Percentiles rank a stretch among this genome's conserved stretches.
Evolutionary conservation across 2,113 vertebrate species (phyloP).

Genomic region (Ia io): DNA sequence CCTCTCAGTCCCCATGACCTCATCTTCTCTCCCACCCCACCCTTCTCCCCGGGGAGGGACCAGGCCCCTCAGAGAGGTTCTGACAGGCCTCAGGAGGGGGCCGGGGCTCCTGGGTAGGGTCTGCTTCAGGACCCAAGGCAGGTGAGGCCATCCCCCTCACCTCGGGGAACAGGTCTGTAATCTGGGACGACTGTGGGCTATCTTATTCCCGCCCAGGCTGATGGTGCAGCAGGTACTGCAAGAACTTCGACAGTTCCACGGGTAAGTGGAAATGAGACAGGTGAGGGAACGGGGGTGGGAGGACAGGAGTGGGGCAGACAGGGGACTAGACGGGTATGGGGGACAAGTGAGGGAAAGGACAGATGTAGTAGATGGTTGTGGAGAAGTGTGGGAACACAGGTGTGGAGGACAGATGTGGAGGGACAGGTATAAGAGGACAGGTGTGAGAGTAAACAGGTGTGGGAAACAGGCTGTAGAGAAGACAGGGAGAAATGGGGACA

Average conservation of each 20-base stretch:
- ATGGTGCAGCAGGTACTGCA: slow-evolving; percentile 96
- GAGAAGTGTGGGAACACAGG: not conserved
- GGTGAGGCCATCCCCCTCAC: rapidly evolving
- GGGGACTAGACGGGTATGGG: not conserved
- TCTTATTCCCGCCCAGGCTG: slow-evolving; percentile 82
- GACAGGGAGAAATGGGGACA: not conserved
- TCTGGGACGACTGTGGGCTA: not conserved
- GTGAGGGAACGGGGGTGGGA: not conserved
- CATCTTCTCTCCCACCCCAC: not conserved
- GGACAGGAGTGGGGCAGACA: not conserved
- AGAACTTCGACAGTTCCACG: slow-evolving; percentile 94
- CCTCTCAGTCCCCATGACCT: not conserved
- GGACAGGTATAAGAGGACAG: not conserved
- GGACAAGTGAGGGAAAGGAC: too few species aligned
- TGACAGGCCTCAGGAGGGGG: rapidly evolving
- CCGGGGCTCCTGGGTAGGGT: not conserved
- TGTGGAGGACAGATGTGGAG: not conserved
- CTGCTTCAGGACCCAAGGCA: rapidly evolving
- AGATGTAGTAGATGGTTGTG: not conserved
- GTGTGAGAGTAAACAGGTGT: not conserved
- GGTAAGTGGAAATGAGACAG: slow-evolving; percentile 83
- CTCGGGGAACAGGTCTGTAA: not conserved
- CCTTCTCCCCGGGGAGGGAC: not conserved
- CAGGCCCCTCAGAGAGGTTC: too few species aligned
- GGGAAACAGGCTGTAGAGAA: not conserved